Evolutionary conservation across 2,113 vertebrate genomes (phyloP).

Genomic region (Isurus oxyrinchus): DNA sequence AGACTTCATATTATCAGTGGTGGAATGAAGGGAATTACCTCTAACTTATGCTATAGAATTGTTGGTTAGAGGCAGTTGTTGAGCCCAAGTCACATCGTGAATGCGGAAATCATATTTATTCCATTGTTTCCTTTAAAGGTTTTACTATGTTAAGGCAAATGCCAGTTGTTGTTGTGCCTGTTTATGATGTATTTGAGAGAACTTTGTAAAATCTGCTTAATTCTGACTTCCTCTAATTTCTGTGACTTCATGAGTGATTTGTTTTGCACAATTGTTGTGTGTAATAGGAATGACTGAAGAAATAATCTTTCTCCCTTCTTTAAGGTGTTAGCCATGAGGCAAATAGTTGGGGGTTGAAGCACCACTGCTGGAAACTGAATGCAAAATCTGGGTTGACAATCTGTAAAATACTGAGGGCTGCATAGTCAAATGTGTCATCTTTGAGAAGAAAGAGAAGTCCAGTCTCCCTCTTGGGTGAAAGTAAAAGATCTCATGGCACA

Average conservation of each 20-base stretch:
- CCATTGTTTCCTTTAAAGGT: not conserved
- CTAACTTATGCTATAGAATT: not conserved
- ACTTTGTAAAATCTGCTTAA: not conserved
- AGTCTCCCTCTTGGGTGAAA: not conserved
- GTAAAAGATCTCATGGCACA: not conserved
- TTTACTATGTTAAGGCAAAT: not conserved
- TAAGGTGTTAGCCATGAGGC: not conserved
- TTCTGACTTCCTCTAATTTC: not conserved
- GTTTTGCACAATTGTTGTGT: not conserved
- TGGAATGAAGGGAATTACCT: not conserved
- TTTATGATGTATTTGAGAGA: not conserved
- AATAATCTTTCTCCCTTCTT: not conserved
- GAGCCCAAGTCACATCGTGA: not conserved
- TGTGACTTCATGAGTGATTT: not conserved
- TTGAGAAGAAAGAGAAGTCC: not conserved
- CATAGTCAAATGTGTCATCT: not conserved
- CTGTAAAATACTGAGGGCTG: not conserved
- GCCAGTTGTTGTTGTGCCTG: not conserved
- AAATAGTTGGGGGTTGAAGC: not conserved
- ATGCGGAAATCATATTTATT: not conserved
- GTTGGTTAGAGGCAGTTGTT: not conserved
- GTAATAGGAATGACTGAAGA: not conserved
- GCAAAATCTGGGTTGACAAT: not conserved
- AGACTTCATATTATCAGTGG: not conserved
- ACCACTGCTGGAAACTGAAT: not conserved